These are phyloP conservation scores for Perccottus glenii DNA, from an alignment of 2,113 vertebrate species.

Conservation along the genomic window DNA sequence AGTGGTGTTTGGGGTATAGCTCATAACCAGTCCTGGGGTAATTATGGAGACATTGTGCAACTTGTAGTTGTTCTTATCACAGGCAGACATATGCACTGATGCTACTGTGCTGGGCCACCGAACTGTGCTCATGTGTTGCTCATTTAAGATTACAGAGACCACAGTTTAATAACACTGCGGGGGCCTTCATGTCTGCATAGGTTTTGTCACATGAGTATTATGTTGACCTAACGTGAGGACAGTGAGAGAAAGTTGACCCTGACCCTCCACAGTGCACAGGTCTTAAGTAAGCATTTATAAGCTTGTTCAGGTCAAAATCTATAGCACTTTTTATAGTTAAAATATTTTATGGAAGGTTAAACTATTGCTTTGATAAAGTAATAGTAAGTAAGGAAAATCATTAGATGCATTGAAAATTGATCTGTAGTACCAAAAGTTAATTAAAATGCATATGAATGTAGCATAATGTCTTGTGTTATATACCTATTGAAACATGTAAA, in stretches of 20 bases:
- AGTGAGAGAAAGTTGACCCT: slow-evolving; percentile 33
- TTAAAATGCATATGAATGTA: not conserved
- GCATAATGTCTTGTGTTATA: slow-evolving; percentile 3
- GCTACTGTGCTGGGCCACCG: slow-evolving; percentile 11
- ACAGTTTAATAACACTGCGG: slow-evolving; percentile 18
- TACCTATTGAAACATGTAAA: not conserved
- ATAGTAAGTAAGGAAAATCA: slow-evolving; percentile 3
- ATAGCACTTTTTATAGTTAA: not conserved
- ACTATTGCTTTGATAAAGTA: not conserved
- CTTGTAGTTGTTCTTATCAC: slow-evolving; percentile 36
- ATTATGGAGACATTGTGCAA: slow-evolving; percentile 49
- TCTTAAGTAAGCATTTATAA: slow-evolving; percentile 26
- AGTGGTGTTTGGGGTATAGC: slow-evolving; percentile 15
- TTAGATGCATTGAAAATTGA: not conserved
- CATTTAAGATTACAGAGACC: slow-evolving; percentile 24
- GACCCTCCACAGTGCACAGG: slow-evolving; percentile 4
- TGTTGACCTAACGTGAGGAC: slow-evolving; percentile 32
- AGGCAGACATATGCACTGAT: slow-evolving; percentile 20
- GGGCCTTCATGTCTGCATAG: slow-evolving; percentile 22
- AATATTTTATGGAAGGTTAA: not conserved
- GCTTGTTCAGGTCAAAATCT: not conserved
- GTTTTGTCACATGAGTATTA: slow-evolving; percentile 26
- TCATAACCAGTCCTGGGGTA: slow-evolving; percentile 32
- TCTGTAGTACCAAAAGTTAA: not conserved
- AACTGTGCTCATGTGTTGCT: slow-evolving; percentile 43